phyloP scores from a whole-genome alignment of 2,797 vertebrate species.

The Loris lydekkerianus region DNA sequence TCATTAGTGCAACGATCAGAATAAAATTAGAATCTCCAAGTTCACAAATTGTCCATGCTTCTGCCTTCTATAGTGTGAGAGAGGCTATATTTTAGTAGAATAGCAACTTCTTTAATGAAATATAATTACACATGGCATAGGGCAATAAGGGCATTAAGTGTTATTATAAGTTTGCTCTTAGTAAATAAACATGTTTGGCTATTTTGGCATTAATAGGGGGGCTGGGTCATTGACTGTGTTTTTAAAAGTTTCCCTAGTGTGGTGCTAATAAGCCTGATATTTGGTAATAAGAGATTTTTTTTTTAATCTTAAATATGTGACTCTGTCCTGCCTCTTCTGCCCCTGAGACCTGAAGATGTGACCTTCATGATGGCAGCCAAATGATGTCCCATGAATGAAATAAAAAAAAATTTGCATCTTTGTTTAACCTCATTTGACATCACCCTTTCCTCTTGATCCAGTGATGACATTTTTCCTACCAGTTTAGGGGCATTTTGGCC shows the following conservation, averaged over 20 bases:
- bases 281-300: not conserved
- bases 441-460: not conserved
- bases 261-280: not conserved
- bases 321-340: not conserved
- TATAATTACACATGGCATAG: constrained; percentile 53
- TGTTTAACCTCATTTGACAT: not conserved
- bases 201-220: not conserved
- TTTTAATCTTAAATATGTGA: not conserved
- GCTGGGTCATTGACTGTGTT: not conserved
- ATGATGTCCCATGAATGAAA: not conserved
- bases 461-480: not conserved
- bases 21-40: constrained; percentile 80
- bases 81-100: constrained; percentile 49
- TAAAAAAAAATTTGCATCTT: not conserved
- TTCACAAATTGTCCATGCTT: constrained; percentile 61
- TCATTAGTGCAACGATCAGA: constrained; percentile 74
- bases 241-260: constrained; percentile 3
- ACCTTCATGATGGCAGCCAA: not conserved
- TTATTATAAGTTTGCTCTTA: not conserved
- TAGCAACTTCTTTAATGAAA: constrained; percentile 42
- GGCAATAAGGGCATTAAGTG: not conserved
- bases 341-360: not conserved
- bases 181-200: not conserved
- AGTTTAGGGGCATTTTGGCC: not conserved
- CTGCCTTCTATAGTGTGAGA: not conserved